These are phyloP conservation scores for Petaurus breviceps DNA, from an alignment of 2,113 vertebrate species.

Conservation along the genomic window DNA sequence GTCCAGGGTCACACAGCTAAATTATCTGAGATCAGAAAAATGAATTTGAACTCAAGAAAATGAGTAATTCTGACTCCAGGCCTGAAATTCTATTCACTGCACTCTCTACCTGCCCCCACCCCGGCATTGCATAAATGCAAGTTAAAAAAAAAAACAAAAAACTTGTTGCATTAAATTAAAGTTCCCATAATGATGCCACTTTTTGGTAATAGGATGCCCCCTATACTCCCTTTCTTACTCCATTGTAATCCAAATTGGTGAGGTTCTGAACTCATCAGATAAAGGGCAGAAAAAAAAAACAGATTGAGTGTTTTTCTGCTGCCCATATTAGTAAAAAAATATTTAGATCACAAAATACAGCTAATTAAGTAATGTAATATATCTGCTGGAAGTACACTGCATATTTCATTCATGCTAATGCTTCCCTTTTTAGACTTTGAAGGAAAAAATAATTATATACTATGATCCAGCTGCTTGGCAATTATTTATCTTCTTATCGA, in stretches of 20 bases:
- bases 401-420: slow-evolving; percentile 60
- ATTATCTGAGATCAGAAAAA: not conserved
- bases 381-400: slow-evolving; percentile 65
- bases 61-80: not conserved
- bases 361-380: slow-evolving; percentile 70
- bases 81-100: not conserved
- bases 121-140: not conserved
- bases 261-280: not conserved
- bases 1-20: not conserved
- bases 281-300: not conserved
- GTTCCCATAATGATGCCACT: not conserved
- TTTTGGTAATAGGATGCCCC: not conserved
- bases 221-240: not conserved
- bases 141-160: not conserved
- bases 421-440: slow-evolving; percentile 46
- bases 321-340: slow-evolving; percentile 13
- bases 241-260: not conserved
- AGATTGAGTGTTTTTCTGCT: not conserved
- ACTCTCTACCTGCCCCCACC: not conserved
- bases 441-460: slow-evolving; percentile 50
- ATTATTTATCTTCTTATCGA: slow-evolving; percentile 52
- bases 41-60: not conserved
- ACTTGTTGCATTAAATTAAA: not conserved
- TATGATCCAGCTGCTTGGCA: slow-evolving; percentile 15
- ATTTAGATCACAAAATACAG: slow-evolving; percentile 66